phyloP scores from a whole-genome alignment of 2,888 invertebrate genomes.

The Meteorus cinctellus region DNA sequence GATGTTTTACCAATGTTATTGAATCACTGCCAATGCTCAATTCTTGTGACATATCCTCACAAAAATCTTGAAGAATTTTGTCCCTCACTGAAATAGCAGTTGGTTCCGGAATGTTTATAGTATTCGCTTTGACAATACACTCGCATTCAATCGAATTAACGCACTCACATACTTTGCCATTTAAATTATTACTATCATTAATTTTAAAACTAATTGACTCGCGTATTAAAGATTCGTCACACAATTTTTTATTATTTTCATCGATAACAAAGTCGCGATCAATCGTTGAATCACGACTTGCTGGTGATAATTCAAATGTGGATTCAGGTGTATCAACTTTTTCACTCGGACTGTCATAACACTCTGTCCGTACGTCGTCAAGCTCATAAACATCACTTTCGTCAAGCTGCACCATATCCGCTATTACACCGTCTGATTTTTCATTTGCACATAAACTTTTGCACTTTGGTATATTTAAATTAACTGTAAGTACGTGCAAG shows the following conservation, averaged over 20 bases:
- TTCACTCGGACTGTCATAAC: conserved; percentile 62
- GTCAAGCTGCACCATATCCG: conserved; percentile 64
- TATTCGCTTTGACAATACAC: conserved; percentile 52
- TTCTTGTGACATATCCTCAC: conserved; percentile 70
- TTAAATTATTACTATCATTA: conserved; percentile 62
- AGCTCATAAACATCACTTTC: conserved; percentile 66
- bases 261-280: conserved; percentile 59
- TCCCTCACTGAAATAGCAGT: conserved; percentile 69
- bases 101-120: conserved; percentile 44
- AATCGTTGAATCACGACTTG: conserved; percentile 59
- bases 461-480: conserved; percentile 72
- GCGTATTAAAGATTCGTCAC: conserved; percentile 57
- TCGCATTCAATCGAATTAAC: conserved; percentile 60
- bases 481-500: conserved; percentile 84
- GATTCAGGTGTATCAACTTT: conserved; percentile 62
- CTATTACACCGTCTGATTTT: conserved; percentile 65
- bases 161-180: conserved; percentile 62
- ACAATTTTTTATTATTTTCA: conserved; percentile 55
- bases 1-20: conserved; percentile 70
- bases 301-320: conserved; percentile 60
- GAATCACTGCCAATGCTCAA: conserved; percentile 69
- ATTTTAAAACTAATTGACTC: conserved; percentile 55
- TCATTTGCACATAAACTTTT: conserved; percentile 64
- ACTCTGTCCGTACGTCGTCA: conserved; percentile 64
- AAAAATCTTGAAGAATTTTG: conserved; percentile 71